phyloP scores from a whole-genome alignment of 2,113 vertebrate genomes.

The Mirza zaza region DNA sequence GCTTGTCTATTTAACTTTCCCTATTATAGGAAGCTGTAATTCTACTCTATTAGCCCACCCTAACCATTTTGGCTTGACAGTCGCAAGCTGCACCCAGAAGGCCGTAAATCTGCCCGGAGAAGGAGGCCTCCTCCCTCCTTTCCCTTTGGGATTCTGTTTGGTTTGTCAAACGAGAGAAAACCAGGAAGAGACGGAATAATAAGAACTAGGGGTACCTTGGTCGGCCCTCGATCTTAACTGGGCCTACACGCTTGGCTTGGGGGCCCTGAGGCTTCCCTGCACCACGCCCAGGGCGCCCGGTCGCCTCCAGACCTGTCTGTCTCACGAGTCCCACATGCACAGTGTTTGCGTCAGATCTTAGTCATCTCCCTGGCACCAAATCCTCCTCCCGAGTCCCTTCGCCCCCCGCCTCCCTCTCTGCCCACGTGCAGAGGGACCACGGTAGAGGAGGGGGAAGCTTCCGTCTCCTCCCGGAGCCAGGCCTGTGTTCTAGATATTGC shows the following conservation, averaged over 20 bases:
- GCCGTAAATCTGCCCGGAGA: not conserved
- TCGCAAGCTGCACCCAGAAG: slow-evolving; percentile 63
- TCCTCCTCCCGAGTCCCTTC: not conserved
- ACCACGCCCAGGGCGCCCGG: accelerated
- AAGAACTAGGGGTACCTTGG: not conserved
- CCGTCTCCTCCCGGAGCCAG: not conserved
- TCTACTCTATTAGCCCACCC: slow-evolving; percentile 72
- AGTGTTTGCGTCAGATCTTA: slow-evolving; percentile 13
- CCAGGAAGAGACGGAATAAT: not conserved
- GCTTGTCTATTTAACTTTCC: slow-evolving; percentile 80
- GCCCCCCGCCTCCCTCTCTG: not conserved
- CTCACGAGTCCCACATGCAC: not conserved
- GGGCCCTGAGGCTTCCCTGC: not conserved
- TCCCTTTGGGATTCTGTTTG: slow-evolving; percentile 12
- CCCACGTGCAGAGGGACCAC: not conserved
- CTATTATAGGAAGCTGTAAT: slow-evolving; percentile 78
- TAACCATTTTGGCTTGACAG: slow-evolving; percentile 73
- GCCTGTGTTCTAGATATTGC: not conserved
- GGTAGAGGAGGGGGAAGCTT: not conserved
- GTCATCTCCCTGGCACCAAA: slow-evolving; percentile 44
- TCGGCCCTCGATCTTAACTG: not conserved
- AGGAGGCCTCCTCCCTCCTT: slow-evolving; percentile 27
- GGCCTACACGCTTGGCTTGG: accelerated
- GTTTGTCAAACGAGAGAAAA: slow-evolving; percentile 15
- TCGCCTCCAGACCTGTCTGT: not conserved